phyloP scores from a whole-genome alignment of 2,113 vertebrate species.

The Panthera uncia region DNA sequence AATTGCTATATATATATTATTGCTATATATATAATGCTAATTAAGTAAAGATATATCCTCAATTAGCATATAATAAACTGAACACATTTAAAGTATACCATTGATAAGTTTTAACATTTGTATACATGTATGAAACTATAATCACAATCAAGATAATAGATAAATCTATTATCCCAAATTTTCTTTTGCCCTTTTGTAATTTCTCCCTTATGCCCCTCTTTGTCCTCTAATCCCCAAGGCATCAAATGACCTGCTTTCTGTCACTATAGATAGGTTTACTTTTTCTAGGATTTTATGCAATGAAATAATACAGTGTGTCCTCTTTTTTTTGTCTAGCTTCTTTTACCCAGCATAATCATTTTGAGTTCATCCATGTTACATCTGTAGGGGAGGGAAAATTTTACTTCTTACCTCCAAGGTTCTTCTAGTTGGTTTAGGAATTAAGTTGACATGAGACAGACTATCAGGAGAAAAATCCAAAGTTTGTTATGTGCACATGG shows the following conservation, averaged over 20 bases:
- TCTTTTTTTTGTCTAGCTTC: neutral
- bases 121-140: neutral
- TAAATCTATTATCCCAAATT: neutral
- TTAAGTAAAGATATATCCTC: too few relatives aligned
- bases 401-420: neutral
- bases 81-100: neutral
- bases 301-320: neutral
- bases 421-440: neutral
- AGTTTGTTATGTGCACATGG: neutral
- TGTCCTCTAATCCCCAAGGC: neutral
- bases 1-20: too few relatives aligned
- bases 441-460: neutral
- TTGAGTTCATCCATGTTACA: neutral
- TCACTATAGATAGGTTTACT: neutral
- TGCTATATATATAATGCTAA: too few relatives aligned
- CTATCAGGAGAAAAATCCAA: neutral
- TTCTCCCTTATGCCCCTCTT: neutral
- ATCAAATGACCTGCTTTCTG: neutral
- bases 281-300: neutral
- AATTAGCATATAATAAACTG: neutral
- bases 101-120: slow-evolving; percentile 18
- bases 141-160: neutral
- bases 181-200: neutral
- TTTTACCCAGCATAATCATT: neutral
- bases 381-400: neutral